Conservation (phyloP, 2,888 invertebrate species). For the Gibbula magus region DNA sequence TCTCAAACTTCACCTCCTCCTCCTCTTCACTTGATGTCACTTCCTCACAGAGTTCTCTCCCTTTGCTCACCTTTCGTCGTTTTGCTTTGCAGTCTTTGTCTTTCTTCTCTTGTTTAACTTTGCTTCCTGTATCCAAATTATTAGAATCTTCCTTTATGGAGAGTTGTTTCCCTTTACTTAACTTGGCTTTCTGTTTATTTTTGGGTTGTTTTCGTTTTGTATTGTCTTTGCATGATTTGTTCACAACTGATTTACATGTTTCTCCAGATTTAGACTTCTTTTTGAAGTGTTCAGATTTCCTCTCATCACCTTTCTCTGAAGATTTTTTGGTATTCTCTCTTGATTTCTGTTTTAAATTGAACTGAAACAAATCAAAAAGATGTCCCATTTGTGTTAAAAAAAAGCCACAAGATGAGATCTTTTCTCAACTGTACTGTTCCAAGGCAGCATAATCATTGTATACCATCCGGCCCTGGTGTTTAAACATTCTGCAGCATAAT, state of each 20-base stretch:
- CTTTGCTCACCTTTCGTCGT: conserved; percentile 48
- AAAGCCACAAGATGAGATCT: too few relatives aligned
- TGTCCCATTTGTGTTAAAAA: too few relatives aligned
- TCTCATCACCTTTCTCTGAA: neutral
- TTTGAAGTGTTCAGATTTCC: neutral
- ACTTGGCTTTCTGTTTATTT: conserved; percentile 16
- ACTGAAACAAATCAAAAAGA: neutral
- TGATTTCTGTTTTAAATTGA: neutral
- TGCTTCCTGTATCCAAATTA: neutral
- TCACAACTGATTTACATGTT: neutral
- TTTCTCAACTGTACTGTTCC: too few relatives aligned
- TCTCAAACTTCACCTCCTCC: conserved; percentile 63
- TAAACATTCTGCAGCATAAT: too few relatives aligned
- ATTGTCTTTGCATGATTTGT: neutral
- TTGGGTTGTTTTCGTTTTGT: neutral
- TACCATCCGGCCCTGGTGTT: too few relatives aligned
- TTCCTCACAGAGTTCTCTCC: conserved; percentile 30
- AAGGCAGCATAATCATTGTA: too few relatives aligned
- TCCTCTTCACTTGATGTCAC: conserved; percentile 60
- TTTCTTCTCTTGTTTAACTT: conserved; percentile 26
- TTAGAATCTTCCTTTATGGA: neutral
- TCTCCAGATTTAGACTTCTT: neutral
- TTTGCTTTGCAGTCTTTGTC: conserved; percentile 53
- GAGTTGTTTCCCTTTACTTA: neutral
- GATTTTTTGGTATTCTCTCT: neutral